These are phyloP conservation scores for Drosophila engyochracea DNA, from an alignment of 2,888 invertebrate genomes.

Conservation along the genomic window DNA sequence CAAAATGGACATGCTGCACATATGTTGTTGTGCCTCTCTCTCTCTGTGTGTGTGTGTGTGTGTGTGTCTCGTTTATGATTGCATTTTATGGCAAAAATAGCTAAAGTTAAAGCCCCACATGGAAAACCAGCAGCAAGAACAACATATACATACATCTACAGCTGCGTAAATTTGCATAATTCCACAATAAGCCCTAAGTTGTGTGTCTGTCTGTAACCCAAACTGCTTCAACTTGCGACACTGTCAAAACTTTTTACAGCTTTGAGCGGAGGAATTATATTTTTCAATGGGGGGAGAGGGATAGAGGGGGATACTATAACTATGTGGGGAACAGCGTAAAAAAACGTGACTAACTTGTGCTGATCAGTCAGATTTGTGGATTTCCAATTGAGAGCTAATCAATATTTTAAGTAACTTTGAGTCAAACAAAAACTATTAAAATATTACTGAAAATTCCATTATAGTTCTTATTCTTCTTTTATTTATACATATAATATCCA, in stretches of 20 bases:
- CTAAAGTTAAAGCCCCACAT: constrained; percentile 35
- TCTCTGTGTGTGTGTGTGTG: neutral
- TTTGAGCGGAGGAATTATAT: neutral
- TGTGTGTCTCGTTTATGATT: constrained; percentile 41
- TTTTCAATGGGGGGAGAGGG: rapidly evolving
- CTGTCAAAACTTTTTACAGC: constrained; percentile 26
- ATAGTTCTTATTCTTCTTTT: too few species aligned
- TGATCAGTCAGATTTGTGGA: neutral
- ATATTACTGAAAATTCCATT: too few species aligned
- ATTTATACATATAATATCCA: too few species aligned
- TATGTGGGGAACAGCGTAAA: neutral
- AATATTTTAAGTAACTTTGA: neutral
- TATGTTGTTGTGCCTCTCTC: constrained; percentile 28
- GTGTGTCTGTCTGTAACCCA: constrained; percentile 20
- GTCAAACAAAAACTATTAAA: neutral
- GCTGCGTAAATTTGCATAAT: constrained; percentile 67
- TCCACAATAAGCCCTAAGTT: constrained; percentile 62
- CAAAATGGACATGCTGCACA: constrained; percentile 39
- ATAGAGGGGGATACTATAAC: neutral
- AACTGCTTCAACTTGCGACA: constrained; percentile 37
- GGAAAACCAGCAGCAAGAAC: constrained; percentile 28
- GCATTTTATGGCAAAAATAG: constrained; percentile 47
- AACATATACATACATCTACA: constrained; percentile 46
- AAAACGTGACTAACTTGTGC: neutral
- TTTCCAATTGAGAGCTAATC: neutral